These are phyloP conservation scores for Acleris literana DNA, from an alignment of 2,888 invertebrate species.

Conservation along the genomic window DNA sequence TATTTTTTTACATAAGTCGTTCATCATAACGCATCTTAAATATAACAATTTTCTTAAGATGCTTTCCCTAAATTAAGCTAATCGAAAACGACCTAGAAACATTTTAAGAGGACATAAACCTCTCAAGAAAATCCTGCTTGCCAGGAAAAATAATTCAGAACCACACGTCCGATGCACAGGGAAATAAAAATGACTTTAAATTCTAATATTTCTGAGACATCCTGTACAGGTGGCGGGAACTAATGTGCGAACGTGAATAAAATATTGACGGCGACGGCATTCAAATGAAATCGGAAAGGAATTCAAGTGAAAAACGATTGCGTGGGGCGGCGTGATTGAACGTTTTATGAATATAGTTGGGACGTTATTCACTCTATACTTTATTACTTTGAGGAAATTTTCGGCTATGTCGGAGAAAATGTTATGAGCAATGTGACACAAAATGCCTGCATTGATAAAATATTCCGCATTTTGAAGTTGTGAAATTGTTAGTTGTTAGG, in stretches of 20 bases:
- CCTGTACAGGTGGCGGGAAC: constrained; percentile 32
- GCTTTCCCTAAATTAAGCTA: too few relatives aligned
- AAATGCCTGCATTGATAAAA: too few relatives aligned
- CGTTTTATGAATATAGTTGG: neutral
- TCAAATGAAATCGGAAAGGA: constrained; percentile 21
- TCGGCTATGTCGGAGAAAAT: too few relatives aligned
- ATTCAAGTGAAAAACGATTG: constrained; percentile 28
- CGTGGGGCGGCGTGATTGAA: neutral
- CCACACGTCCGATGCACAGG: constrained; percentile 14
- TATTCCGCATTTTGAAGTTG: too few relatives aligned
- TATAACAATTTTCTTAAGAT: too few relatives aligned
- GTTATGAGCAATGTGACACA: too few relatives aligned
- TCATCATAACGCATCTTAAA: too few relatives aligned
- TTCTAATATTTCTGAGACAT: constrained; percentile 35
- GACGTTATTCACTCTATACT: neutral
- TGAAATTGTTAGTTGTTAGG: too few relatives aligned
- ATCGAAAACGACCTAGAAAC: neutral
- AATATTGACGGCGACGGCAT: constrained; percentile 26
- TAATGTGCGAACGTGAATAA: constrained; percentile 29
- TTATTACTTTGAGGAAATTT: neutral
- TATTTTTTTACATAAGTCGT: too few relatives aligned
- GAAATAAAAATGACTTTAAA: constrained; percentile 35
- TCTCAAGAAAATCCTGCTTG: neutral
- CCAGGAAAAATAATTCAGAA: constrained; percentile 21
- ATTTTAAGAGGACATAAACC: neutral